Conservation (phyloP, 2,888 invertebrate genomes). For the Diaprepes abbreviatus region DNA sequence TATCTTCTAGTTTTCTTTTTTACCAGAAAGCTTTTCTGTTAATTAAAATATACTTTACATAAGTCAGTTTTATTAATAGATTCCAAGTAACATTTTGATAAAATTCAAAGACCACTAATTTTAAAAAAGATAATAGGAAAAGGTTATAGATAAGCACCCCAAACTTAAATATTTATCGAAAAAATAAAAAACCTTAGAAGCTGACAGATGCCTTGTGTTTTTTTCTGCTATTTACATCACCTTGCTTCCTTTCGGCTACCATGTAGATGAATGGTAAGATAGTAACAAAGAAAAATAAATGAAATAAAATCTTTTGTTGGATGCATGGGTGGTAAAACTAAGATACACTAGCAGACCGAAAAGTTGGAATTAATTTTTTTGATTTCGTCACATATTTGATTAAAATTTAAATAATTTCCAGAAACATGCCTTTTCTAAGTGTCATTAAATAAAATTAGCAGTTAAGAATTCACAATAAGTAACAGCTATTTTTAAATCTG, state of each 20-base stretch:
- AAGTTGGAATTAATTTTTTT: too few relatives aligned
- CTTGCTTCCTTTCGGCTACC: slow-evolving; percentile 26
- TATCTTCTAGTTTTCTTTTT: too few relatives aligned
- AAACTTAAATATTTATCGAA: slow-evolving; percentile 29
- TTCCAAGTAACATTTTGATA: background rate
- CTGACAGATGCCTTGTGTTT: slow-evolving; percentile 35
- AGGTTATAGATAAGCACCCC: slow-evolving; percentile 7
- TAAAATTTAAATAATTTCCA: too few relatives aligned
- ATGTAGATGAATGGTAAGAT: slow-evolving; percentile 42
- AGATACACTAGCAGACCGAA: slow-evolving; percentile 20
- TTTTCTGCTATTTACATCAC: slow-evolving; percentile 28
- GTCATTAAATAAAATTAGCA: too few relatives aligned
- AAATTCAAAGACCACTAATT: background rate
- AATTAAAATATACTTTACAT: too few relatives aligned
- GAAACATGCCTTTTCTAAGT: too few relatives aligned
- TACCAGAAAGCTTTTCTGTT: too few relatives aligned
- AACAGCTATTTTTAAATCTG: too few relatives aligned
- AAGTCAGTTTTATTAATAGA: background rate
- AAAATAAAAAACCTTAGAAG: slow-evolving; percentile 14
- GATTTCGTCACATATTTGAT: too few relatives aligned
- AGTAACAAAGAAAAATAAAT: slow-evolving; percentile 31
- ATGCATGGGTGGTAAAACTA: background rate
- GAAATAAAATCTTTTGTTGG: slow-evolving; percentile 37
- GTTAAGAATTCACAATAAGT: too few relatives aligned
- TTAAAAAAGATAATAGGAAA: slow-evolving; percentile 15